These are phyloP conservation scores for Dromaius novaehollandiae DNA, from an alignment of 2,113 vertebrate genomes.

Conservation along the genomic window DNA sequence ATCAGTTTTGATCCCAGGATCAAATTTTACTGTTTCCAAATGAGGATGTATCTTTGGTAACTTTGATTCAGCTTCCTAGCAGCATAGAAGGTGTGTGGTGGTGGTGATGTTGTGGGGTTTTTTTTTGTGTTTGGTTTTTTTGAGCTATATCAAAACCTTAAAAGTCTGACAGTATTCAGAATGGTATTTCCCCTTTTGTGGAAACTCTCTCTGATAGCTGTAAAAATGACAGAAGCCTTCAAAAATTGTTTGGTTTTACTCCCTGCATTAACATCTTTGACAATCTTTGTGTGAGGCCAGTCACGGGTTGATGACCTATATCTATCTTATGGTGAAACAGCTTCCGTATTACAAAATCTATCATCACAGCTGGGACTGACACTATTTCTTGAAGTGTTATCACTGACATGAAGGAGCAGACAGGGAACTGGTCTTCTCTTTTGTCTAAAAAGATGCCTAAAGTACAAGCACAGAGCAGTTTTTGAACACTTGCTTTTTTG, in stretches of 20 bases:
- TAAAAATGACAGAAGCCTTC: background rate
- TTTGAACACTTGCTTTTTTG: slow-evolving; percentile 17
- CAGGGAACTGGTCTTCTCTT: background rate
- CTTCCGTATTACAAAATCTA: background rate
- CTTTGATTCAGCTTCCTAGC: background rate
- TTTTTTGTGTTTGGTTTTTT: too few species aligned
- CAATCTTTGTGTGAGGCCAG: background rate
- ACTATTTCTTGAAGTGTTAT: slow-evolving; percentile 1
- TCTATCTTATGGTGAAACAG: background rate
- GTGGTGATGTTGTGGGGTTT: too few species aligned
- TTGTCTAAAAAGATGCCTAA: background rate
- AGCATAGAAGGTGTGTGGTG: background rate
- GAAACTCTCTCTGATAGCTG: background rate
- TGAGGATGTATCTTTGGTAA: background rate
- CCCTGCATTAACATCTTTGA: background rate
- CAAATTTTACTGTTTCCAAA: background rate
- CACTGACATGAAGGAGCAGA: background rate
- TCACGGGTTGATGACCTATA: background rate
- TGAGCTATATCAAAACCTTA: background rate
- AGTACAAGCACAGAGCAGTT: background rate
- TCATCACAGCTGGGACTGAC: background rate
- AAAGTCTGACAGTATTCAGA: background rate
- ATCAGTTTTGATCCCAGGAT: background rate
- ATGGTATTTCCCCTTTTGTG: background rate
- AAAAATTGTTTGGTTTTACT: background rate